phyloP scores from a whole-genome alignment of 2,113 vertebrate genomes.

The Alectura lathami region DNA sequence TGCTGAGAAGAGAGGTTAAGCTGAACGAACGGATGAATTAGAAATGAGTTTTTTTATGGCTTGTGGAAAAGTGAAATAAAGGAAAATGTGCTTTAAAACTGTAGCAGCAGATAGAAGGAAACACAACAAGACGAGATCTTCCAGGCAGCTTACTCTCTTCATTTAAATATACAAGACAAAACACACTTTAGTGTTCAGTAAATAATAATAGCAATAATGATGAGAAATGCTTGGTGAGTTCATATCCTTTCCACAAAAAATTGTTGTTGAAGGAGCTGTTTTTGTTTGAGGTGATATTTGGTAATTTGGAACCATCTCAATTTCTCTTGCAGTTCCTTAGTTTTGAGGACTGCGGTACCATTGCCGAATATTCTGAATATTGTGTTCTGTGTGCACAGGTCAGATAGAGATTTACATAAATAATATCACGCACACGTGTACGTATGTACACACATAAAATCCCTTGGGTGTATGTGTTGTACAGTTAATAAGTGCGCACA shows the following conservation, averaged over 20 bases:
- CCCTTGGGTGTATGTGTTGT: slow-evolving; percentile 21
- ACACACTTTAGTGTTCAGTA: slow-evolving; percentile 54
- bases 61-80: slow-evolving; percentile 85
- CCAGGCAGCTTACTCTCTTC: slow-evolving; percentile 65
- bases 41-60: slow-evolving; percentile 91
- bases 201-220: slow-evolving; percentile 49
- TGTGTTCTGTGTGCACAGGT: neutral
- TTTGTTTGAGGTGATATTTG: slow-evolving; percentile 51
- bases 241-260: slow-evolving; percentile 9
- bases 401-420: slow-evolving; percentile 7
- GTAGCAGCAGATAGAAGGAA: slow-evolving; percentile 76
- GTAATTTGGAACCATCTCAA: slow-evolving; percentile 23
- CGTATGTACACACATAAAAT: neutral
- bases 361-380: neutral
- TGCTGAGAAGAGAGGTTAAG: slow-evolving; percentile 99
- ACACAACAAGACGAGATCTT: slow-evolving; percentile 51
- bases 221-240: slow-evolving; percentile 23
- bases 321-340: neutral
- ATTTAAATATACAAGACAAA: slow-evolving; percentile 66
- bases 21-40: slow-evolving; percentile 98
- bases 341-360: neutral
- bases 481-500: slow-evolving; percentile 46
- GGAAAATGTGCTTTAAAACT: slow-evolving; percentile 82
- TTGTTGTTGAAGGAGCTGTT: neutral
- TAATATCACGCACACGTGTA: neutral